Evolutionary conservation across 2,888 invertebrate genomes (phyloP).

Genomic region (Priocnemis perturbator): DNA sequence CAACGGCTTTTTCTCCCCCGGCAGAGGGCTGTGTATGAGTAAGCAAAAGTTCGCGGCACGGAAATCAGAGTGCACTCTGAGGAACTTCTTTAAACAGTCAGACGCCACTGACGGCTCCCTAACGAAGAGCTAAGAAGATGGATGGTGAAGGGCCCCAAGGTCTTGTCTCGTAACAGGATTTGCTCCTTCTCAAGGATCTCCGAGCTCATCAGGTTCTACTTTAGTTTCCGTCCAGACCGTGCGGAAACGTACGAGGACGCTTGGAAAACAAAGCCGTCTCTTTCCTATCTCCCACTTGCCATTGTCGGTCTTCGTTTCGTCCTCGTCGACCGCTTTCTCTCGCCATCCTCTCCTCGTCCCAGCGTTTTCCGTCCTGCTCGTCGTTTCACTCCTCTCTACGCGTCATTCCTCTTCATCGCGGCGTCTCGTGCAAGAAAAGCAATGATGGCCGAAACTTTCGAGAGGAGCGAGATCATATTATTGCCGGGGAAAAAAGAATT

Average conservation of each 20-base stretch:
- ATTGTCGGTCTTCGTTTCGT: not conserved
- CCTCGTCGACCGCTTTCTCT: not conserved
- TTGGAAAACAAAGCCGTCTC: conserved; percentile 3
- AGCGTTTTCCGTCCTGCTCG: no score
- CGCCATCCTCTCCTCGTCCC: not conserved
- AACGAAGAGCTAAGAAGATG: conserved; percentile 43
- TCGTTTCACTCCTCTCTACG: not conserved
- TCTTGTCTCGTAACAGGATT: conserved; percentile 41
- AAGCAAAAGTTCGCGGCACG: conserved; percentile 33
- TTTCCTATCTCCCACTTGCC: not conserved
- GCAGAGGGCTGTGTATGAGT: conserved; percentile 2
- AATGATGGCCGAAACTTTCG: no score
- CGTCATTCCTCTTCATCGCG: not conserved
- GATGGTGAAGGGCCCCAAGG: conserved; percentile 31
- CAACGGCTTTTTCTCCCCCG: no score
- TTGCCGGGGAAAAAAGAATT: no score
- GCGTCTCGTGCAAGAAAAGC: no score
- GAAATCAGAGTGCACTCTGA: conserved; percentile 36
- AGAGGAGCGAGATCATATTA: no score
- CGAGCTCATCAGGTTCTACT: conserved; percentile 32
- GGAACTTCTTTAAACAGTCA: conserved; percentile 43
- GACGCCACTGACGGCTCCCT: conserved; percentile 36
- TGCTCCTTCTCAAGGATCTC: conserved; percentile 29
- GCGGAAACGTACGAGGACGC: conserved; percentile 10
- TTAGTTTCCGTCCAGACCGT: conserved; percentile 16